These are phyloP conservation scores for Eurytoma californica DNA, from an alignment of 2,888 invertebrate species.

Conservation along the genomic window DNA sequence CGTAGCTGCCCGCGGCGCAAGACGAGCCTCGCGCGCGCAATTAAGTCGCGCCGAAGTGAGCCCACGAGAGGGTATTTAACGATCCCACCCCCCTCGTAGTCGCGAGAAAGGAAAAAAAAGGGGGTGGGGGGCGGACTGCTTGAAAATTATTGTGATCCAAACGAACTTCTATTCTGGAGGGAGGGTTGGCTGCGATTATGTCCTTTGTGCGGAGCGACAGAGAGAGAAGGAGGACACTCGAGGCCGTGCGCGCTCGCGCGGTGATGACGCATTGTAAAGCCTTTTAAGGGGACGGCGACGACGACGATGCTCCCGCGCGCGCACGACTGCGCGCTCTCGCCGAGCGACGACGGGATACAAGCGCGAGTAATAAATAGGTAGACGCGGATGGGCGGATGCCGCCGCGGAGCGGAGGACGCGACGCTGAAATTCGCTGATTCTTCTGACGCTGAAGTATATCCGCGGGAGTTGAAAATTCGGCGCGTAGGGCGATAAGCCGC, in stretches of 20 bases:
- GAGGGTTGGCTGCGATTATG: conserved; percentile 73
- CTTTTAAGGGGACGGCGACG: conserved; percentile 63
- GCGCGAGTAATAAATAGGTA: conserved; percentile 53
- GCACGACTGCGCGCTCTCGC: conserved; percentile 17
- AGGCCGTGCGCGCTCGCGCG: conserved; percentile 60
- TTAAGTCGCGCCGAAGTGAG: conserved; percentile 26
- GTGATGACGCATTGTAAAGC: conserved; percentile 75
- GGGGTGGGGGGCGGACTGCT: conserved; percentile 24
- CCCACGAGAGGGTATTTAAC: conserved; percentile 41
- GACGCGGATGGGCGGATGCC: conserved; percentile 9
- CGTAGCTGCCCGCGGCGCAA: conserved; percentile 1
- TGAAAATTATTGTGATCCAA: conserved; percentile 75
- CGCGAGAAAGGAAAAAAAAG: conserved; percentile 32
- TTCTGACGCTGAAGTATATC: not conserved
- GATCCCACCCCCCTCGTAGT: not conserved
- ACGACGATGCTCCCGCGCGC: not conserved
- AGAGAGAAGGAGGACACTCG: conserved; percentile 62
- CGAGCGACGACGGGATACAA: conserved; percentile 35
- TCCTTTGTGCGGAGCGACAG: conserved; percentile 68
- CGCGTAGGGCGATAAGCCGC: not conserved
- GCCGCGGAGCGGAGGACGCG: not conserved
- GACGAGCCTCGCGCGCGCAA: conserved; percentile 40
- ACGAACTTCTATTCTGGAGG: conserved; percentile 73
- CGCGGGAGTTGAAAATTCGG: not conserved
- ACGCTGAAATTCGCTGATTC: conserved; percentile 22